These are phyloP conservation scores for Chelonus formosanus DNA, from an alignment of 2,888 invertebrate species.

Conservation along the genomic window DNA sequence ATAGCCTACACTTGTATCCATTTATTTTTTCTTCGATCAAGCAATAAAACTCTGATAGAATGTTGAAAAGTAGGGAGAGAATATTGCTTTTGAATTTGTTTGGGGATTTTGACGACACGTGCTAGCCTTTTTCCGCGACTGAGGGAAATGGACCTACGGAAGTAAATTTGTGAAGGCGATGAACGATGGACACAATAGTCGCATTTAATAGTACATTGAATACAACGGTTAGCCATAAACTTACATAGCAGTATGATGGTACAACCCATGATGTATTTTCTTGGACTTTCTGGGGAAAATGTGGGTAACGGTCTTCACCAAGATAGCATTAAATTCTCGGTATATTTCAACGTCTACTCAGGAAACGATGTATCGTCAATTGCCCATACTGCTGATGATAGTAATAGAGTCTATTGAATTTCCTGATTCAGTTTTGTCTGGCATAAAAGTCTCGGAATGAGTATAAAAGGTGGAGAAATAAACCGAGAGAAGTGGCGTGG, in stretches of 20 bases:
- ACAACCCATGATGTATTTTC: constrained; percentile 31
- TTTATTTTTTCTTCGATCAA: constrained; percentile 1
- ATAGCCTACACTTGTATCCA: too few species aligned
- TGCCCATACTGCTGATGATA: constrained; percentile 2
- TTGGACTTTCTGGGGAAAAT: constrained; percentile 36
- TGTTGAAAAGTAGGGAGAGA: constrained; percentile 40
- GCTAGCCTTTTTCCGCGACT: constrained; percentile 41
- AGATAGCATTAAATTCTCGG: neutral
- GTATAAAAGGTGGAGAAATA: too few species aligned
- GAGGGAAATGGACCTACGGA: constrained; percentile 48
- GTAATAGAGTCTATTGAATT: constrained; percentile 10
- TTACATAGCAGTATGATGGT: constrained; percentile 31
- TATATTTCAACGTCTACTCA: constrained; percentile 8
- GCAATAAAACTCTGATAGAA: neutral
- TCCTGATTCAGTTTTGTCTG: neutral
- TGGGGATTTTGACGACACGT: constrained; percentile 45
- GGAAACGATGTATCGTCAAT: constrained; percentile 11
- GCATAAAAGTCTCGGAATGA: neutral
- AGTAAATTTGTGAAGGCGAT: constrained; percentile 59
- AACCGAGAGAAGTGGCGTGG: too few species aligned
- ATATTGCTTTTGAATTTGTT: constrained; percentile 56
- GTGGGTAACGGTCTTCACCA: constrained; percentile 21
- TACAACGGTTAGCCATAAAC: constrained; percentile 45
- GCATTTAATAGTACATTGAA: constrained; percentile 64
- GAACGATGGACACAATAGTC: constrained; percentile 57